phyloP scores from a whole-genome alignment of 1,140 invertebrate species.

The Sitophilus oryzae region DNA sequence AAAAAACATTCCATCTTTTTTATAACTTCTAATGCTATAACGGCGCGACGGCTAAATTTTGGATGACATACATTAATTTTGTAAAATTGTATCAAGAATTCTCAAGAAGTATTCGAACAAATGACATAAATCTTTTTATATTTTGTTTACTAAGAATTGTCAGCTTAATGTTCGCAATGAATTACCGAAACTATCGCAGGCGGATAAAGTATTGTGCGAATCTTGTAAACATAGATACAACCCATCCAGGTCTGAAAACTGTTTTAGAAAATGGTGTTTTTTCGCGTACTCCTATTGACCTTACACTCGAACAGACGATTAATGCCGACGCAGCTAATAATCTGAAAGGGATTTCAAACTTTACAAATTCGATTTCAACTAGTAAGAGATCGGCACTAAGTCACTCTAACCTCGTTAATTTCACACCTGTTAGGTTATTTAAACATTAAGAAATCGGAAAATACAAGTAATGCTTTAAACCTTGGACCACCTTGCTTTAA shows the following conservation, averaged over 20 bases:
- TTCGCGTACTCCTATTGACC: constrained; percentile 31
- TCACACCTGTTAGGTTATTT: no score
- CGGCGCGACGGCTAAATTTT: constrained; percentile 24
- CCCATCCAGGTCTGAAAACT: no score
- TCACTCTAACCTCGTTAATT: constrained; percentile 12
- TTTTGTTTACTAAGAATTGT: neutral
- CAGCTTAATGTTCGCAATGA: neutral
- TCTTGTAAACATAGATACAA: no score
- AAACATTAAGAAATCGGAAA: no score
- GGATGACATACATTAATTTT: constrained; percentile 22
- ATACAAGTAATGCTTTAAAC: no score
- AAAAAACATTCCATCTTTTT: no score
- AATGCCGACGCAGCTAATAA: constrained; percentile 27
- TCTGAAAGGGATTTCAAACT: constrained; percentile 21
- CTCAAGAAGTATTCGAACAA: neutral
- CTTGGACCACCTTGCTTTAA: no score
- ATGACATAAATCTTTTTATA: neutral
- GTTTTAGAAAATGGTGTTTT: no score
- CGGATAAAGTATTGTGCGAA: constrained; percentile 1
- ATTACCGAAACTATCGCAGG: constrained; percentile 9
- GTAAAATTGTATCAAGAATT: constrained; percentile 6
- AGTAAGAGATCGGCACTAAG: constrained; percentile 26
- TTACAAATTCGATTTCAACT: constrained; percentile 27
- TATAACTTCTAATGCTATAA: no score
- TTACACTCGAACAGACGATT: constrained; percentile 26